These are phyloP conservation scores for Mustelus asterias DNA, from an alignment of 2,113 vertebrate species.

Conservation along the genomic window DNA sequence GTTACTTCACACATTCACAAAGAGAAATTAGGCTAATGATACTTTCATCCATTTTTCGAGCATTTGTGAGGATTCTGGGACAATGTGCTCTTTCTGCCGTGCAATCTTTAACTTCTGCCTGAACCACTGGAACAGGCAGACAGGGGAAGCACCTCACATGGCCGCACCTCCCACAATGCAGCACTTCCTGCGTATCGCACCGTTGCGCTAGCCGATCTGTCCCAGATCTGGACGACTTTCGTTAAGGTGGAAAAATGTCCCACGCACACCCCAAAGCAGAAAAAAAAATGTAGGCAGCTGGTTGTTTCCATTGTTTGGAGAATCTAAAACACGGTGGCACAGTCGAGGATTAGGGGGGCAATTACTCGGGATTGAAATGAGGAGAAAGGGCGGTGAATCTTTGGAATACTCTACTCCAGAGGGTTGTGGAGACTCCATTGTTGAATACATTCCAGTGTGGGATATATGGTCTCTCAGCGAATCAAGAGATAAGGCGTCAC, in stretches of 20 bases:
- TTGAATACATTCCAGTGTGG: too few species aligned
- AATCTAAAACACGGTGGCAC: too few species aligned
- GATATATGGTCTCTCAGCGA: too few species aligned
- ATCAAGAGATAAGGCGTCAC: too few species aligned
- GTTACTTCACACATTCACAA: neutral
- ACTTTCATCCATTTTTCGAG: neutral
- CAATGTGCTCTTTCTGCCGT: neutral
- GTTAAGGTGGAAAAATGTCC: neutral
- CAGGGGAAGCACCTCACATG: neutral
- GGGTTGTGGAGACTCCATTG: too few species aligned
- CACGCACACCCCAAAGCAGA: neutral
- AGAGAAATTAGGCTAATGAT: neutral
- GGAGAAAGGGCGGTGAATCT: too few species aligned
- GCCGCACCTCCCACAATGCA: neutral
- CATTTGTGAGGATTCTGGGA: neutral
- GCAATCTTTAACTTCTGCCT: neutral
- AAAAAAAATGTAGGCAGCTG: neutral
- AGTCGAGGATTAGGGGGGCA: too few species aligned
- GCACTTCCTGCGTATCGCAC: neutral
- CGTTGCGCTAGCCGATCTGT: neutral
- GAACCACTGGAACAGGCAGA: neutral
- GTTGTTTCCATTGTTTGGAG: too few species aligned
- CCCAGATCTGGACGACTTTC: neutral
- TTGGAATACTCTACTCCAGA: too few species aligned
- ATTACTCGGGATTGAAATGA: too few species aligned